Evolutionary conservation across 2,113 vertebrate species (phyloP), one percentile per base, ranked within the genome.

Genomic region (Solenodon paradoxus): DNA sequence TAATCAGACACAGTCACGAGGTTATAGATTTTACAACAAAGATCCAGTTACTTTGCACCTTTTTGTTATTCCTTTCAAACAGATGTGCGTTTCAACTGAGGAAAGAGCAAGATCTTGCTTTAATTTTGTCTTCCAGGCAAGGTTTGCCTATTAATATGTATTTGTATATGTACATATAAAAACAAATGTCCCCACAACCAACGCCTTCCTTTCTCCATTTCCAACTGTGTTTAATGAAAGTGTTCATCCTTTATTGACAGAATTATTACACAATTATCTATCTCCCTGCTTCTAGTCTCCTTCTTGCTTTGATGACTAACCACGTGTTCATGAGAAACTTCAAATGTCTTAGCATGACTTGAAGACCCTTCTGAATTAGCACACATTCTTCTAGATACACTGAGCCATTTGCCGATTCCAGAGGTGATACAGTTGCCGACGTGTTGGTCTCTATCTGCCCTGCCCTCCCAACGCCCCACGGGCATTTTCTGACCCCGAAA

Each of bases 401-500:
- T 16, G 11, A 47, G 40, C 10, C 19, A 61, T n/a, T 3, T 12
- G 16, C 22, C 16, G 8, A n/a, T 87, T 88, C 45, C 32, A 68
- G 35, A 40, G 20, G 22, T 35, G 32, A 10, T 35, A 24, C 35
- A 4, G 1, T 69, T 80, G 22, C 53, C 55, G 55, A 26, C 9
- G 10, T 8, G 28, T n/a, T 45, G 15, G 38, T 47, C 17, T 51
- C 5, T 35, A 5, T 40, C 40, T n/a, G n/a, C 15, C 11, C 45
- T 69, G 24, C 64, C n/a, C 57, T 80, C 42, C 10, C 7, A 83
- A 2, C 19, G 24, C 30, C 45, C 28, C n/a, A n/a, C n/a, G n/a
- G n/a, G n/a, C n/a, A n/a, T 16, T n/a, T 0, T 55, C n/a, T 77
- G 59, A 64, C 19, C 0, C 2, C 49, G 8, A 1, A 3, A 3